Conservation (phyloP, 2,113 vertebrate genomes). For the Carassius gibelio region DNA sequence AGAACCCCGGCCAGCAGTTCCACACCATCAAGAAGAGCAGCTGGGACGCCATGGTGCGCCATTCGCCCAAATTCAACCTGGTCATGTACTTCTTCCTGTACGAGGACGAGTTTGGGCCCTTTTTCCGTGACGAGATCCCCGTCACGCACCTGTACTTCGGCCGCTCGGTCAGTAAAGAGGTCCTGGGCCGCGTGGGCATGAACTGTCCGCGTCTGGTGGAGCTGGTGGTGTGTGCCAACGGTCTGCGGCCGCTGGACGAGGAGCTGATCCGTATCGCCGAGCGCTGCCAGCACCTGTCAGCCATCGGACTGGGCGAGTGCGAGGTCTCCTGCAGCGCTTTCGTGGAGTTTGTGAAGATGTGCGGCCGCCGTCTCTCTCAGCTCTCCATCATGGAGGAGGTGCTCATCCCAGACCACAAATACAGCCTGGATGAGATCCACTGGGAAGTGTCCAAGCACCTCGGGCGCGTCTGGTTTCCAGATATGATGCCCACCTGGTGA, state of each 20-base stretch:
- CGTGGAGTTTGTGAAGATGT: conserved; percentile 98
- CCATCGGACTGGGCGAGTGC: conserved; percentile 94
- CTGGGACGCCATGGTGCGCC: conserved; percentile 95
- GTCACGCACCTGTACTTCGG: conserved; percentile 97
- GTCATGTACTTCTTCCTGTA: conserved; percentile 99
- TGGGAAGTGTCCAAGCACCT: conserved; percentile 98
- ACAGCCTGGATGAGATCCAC: conserved; percentile 93
- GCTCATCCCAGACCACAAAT: conserved; percentile 93
- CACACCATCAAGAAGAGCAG: conserved; percentile 95
- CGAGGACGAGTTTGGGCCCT: conserved; percentile 93
- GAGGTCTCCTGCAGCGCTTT: conserved; percentile 98
- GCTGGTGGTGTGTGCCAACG: conserved; percentile 68
- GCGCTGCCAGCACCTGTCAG: conserved; percentile 90
- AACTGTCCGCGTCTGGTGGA: conserved; percentile 94
- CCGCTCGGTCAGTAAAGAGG: conserved; percentile 94
- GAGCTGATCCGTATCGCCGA: conserved; percentile 95
- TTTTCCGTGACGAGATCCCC: conserved; percentile 90
- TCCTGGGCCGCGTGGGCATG: conserved; percentile 92
- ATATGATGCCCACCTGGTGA: conserved; percentile 97
- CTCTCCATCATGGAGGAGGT: conserved; percentile 99
- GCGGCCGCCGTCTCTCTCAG: conserved; percentile 89
- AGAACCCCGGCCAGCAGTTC: conserved; percentile 94
- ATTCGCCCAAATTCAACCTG: conserved; percentile 95
- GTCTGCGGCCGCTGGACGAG: conserved; percentile 89
- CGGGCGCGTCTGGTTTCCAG: conserved; percentile 70